These are phyloP conservation scores for Lasius platythorax DNA, from an alignment of 2,888 invertebrate genomes.

Conservation along the genomic window DNA sequence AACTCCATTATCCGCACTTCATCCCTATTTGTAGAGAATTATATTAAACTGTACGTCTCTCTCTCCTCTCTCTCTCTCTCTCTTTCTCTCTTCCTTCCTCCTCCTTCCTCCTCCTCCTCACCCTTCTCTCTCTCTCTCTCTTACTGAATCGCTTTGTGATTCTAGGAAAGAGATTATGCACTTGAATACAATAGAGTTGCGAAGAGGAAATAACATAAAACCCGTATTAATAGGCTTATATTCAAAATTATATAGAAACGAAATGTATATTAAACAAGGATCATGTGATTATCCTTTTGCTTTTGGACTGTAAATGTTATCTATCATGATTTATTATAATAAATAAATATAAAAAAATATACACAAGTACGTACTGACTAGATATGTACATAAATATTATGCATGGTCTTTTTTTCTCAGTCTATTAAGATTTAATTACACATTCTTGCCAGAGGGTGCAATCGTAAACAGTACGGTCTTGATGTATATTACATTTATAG, in stretches of 20 bases:
- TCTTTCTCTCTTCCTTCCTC: background rate
- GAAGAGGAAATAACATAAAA: background rate
- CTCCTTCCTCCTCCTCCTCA: too few relatives aligned
- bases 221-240: background rate
- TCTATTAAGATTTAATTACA: slow-evolving; percentile 58
- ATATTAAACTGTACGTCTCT: background rate
- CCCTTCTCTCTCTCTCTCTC: background rate
- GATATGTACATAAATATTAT: slow-evolving; percentile 15
- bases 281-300: background rate
- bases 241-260: background rate
- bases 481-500: slow-evolving; percentile 47
- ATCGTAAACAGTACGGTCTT: slow-evolving; percentile 42
- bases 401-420: background rate
- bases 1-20: background rate
- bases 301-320: background rate
- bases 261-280: background rate
- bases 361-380: background rate
- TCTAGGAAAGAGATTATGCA: background rate
- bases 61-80: background rate
- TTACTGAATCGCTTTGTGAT: background rate
- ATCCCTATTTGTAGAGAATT: background rate
- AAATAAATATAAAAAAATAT: background rate
- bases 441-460: background rate
- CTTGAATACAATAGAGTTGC: background rate
- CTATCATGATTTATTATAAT: background rate